phyloP scores from a whole-genome alignment of 2,888 invertebrate genomes.

The Geotrupes spiniger region DNA sequence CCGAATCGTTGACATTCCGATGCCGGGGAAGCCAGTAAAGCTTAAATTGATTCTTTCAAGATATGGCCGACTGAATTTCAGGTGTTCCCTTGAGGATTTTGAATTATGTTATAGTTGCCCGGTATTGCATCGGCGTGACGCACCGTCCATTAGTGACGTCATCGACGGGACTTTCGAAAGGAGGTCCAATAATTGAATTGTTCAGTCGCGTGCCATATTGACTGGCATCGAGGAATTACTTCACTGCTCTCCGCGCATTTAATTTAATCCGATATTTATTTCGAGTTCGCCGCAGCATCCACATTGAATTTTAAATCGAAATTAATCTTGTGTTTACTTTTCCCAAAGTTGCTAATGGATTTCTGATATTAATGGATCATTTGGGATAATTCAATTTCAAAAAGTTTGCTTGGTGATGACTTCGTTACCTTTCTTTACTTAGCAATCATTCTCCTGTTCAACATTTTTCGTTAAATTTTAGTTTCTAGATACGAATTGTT shows the following conservation, averaged over 20 bases:
- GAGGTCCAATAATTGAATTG: slow-evolving; percentile 31
- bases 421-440: too few species aligned
- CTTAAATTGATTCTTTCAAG: slow-evolving; percentile 27
- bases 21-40: slow-evolving; percentile 21
- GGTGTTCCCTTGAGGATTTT: slow-evolving; percentile 30
- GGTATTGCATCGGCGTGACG: slow-evolving; percentile 35
- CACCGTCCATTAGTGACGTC: slow-evolving; percentile 40
- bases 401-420: too few species aligned
- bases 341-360: neutral
- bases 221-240: slow-evolving; percentile 14
- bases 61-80: slow-evolving; percentile 28
- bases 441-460: too few species aligned
- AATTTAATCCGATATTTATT: slow-evolving; percentile 18
- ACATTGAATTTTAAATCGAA: slow-evolving; percentile 18
- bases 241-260: slow-evolving; percentile 18
- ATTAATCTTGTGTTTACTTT: slow-evolving; percentile 16
- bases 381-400: too few species aligned
- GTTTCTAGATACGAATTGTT: too few species aligned
- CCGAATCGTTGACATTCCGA: too few species aligned
- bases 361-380: too few species aligned
- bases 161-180: slow-evolving; percentile 25
- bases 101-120: slow-evolving; percentile 30
- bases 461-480: too few species aligned
- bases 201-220: slow-evolving; percentile 28
- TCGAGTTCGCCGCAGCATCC: slow-evolving; percentile 2